phyloP scores from a whole-genome alignment of 2,888 invertebrate species.

The Drosophila macrothrix region DNA sequence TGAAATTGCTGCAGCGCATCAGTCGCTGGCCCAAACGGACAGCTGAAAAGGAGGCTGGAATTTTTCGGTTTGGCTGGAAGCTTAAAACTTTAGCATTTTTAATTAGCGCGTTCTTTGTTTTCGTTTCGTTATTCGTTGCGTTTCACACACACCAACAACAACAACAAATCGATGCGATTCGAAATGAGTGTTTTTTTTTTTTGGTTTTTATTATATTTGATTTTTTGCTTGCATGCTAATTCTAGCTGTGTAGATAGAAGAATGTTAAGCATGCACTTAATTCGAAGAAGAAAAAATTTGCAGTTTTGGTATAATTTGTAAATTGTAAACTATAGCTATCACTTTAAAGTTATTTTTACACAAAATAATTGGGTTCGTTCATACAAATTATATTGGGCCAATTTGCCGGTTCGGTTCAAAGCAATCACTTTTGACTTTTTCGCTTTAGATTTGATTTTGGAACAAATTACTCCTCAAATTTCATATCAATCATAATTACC shows the following conservation, averaged over 20 bases:
- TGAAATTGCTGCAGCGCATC: conserved; percentile 68
- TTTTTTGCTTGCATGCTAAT: conserved; percentile 56
- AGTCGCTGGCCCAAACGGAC: conserved; percentile 61
- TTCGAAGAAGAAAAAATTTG: background rate
- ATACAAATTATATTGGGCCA: background rate
- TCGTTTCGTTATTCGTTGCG: conserved; percentile 83
- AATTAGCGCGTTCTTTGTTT: conserved; percentile 85
- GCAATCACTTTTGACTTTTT: background rate
- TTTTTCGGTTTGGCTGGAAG: conserved; percentile 62
- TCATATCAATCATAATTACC: background rate
- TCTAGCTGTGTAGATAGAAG: conserved; percentile 10
- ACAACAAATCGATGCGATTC: conserved; percentile 48
- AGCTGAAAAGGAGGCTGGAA: conserved; percentile 81
- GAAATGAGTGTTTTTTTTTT: conserved; percentile 33
- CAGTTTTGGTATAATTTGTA: background rate
- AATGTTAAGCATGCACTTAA: background rate
- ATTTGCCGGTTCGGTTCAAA: background rate
- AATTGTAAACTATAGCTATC: background rate
- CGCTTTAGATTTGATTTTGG: background rate
- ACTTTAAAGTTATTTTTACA: background rate
- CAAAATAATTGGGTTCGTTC: background rate
- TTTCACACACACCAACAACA: conserved; percentile 43
- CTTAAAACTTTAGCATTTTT: conserved; percentile 83
- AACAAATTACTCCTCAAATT: background rate
- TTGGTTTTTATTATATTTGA: background rate